Percentiles rank a stretch among this genome's conserved stretches.
phyloP scores from a whole-genome alignment of 1,140 invertebrate genomes.

The Sycobia sp. region DNA sequence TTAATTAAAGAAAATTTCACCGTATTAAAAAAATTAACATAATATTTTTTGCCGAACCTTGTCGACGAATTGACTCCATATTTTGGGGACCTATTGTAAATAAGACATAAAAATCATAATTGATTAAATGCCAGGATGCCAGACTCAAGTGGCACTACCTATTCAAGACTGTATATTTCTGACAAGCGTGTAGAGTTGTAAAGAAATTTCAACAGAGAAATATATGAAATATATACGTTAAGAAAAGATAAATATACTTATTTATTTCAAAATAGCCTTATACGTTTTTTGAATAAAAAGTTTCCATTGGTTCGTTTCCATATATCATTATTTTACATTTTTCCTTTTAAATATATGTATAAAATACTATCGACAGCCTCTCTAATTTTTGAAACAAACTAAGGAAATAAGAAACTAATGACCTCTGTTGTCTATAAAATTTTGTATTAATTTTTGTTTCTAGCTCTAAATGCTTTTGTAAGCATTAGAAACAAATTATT shows the following conservation, averaged over 20 bases:
- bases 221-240: constrained; percentile 28
- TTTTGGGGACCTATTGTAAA: constrained; percentile 15
- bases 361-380: no score
- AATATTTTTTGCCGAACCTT: background rate
- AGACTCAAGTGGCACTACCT: background rate
- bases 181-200: constrained; percentile 16
- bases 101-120: constrained; percentile 8
- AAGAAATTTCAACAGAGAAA: constrained; percentile 12
- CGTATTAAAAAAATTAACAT: constrained; percentile 12
- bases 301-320: background rate
- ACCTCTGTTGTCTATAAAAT: no score
- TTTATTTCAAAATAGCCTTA: no score
- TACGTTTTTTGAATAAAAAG: no score
- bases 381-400: no score
- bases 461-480: no score
- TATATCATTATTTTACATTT: background rate
- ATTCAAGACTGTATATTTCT: constrained; percentile 29
- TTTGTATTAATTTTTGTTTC: no score
- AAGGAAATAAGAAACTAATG: no score
- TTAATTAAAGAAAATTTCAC: background rate
- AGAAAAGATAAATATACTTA: background rate
- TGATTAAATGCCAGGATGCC: constrained; percentile 6
- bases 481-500: no score
- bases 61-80: background rate
- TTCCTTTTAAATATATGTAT: background rate